phyloP scores from a whole-genome alignment of 2,113 vertebrate genomes.

The Buteo buteo region DNA sequence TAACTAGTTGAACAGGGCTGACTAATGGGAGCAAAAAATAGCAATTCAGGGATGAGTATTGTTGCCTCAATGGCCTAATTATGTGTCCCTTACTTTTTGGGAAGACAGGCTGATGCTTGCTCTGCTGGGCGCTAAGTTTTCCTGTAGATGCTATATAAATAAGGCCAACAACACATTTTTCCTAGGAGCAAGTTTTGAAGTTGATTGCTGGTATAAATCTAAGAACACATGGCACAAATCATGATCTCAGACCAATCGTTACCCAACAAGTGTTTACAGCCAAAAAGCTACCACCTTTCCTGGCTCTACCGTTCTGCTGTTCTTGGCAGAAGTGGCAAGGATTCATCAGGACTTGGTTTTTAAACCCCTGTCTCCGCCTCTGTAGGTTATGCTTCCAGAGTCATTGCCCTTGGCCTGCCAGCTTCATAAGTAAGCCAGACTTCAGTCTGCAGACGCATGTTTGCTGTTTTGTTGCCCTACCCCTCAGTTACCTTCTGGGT shows the following conservation, averaged over 20 bases:
- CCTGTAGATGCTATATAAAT: not conserved
- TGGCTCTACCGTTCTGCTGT: not conserved
- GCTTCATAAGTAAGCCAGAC: not conserved
- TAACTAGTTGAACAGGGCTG: too few species aligned
- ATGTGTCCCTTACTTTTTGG: not conserved
- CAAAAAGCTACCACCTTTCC: not conserved
- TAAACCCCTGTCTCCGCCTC: not conserved
- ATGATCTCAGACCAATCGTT: not conserved
- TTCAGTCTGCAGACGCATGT: rapidly evolving
- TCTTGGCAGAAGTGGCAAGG: not conserved
- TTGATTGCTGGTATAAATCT: not conserved
- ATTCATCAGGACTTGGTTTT: not conserved
- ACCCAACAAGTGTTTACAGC: not conserved
- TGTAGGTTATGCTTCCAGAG: not conserved
- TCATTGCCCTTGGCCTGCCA: not conserved
- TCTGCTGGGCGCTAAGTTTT: not conserved
- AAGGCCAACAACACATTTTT: not conserved
- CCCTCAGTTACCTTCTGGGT: not conserved
- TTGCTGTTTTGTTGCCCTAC: not conserved
- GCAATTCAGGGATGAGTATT: not conserved
- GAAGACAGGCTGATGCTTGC: not conserved
- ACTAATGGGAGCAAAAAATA: not conserved
- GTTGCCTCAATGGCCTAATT: not conserved
- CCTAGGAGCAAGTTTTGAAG: not conserved
- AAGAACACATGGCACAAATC: not conserved